phyloP scores from a whole-genome alignment of 2,113 vertebrate species.

The Otocyon megalotis region DNA sequence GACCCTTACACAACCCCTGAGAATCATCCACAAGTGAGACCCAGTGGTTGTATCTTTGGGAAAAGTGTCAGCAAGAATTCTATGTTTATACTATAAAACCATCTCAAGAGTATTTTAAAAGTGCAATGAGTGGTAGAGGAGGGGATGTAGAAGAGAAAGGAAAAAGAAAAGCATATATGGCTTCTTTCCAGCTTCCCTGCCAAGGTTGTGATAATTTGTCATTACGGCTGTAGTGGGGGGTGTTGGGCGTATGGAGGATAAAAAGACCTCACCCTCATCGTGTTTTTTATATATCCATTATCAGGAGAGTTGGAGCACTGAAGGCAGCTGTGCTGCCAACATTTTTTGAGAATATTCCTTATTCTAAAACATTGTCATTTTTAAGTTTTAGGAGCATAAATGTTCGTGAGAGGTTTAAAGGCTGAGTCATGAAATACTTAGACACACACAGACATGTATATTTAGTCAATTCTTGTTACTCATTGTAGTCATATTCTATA shows the following conservation, averaged over 20 bases:
- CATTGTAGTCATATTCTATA: not conserved
- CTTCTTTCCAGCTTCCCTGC: not conserved
- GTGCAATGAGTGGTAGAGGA: not conserved
- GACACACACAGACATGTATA: not conserved
- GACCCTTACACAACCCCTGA: not conserved
- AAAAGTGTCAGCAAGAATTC: not conserved
- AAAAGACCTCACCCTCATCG: not conserved
- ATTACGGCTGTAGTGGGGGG: not conserved
- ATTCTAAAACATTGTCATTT: not conserved
- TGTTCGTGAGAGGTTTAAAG: not conserved
- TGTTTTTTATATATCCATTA: not conserved
- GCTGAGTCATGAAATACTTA: not conserved
- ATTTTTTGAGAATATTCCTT: not conserved
- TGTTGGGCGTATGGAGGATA: not conserved
- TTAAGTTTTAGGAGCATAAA: not conserved
- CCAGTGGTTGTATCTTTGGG: not conserved
- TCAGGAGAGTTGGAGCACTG: not conserved
- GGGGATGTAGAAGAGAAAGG: not conserved
- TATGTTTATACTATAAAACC: not conserved
- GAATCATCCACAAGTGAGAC: not conserved
- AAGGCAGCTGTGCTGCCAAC: not conserved
- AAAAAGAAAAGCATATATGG: not conserved
- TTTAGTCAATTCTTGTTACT: not conserved
- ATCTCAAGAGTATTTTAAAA: constrained; percentile 17
- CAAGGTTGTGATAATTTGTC: not conserved